Base-by-base conservation (phyloP, 2,888 invertebrate species). In the Alentia gelatinosa region DNA sequence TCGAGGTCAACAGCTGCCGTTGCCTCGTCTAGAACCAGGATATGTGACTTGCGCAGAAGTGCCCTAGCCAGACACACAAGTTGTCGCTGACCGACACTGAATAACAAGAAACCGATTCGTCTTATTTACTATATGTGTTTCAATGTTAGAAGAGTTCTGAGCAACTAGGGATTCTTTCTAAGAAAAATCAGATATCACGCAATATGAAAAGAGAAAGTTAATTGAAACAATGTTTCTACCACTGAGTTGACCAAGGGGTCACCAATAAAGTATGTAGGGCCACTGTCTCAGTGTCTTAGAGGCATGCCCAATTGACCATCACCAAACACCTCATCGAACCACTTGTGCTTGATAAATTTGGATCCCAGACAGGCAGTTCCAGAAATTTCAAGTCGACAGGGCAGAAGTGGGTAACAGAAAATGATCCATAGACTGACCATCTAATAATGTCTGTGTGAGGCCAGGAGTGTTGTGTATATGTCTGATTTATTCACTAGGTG, bases 61-160 rank as follows among this genome's bases (percentile, higher is more conserved):
- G 79, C 79, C 39, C 79, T 35, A 19, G 79, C 79, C 3, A 79
- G 79, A 19, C 79, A 79, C 79, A 79, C 79, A 3, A 79, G 79
- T n/a, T 79, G 79, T 4, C 79, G 35, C 79, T 79, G 79, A 23
- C 79, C 79, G 39, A 79, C 79, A 79, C 79, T 79, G 37, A 12
- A 79, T 0, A 30, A 68, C 1, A 30, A 1, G n/a, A 30, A 68
- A 4, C n/a, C 12, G 33, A 15, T 68, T 4, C 15, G 23, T 79
- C 37, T 35, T 79, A 23, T 35, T 56, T 30, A 30, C 12, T 30
- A 68, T 68, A 30, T 5, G 3, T 26, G 12, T 68, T 68, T 12
- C 68, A 63, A 9, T 23, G 4, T 63, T 4, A 12, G 47, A 7
- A 47, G 7, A 47, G 7, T 47, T 47, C 47, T n/a, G 63, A 9